Percentiles rank a stretch among this genome's conserved stretches.
phyloP scores from a whole-genome alignment of 1,140 invertebrate genomes.

The Sesamia nonagrioides region DNA sequence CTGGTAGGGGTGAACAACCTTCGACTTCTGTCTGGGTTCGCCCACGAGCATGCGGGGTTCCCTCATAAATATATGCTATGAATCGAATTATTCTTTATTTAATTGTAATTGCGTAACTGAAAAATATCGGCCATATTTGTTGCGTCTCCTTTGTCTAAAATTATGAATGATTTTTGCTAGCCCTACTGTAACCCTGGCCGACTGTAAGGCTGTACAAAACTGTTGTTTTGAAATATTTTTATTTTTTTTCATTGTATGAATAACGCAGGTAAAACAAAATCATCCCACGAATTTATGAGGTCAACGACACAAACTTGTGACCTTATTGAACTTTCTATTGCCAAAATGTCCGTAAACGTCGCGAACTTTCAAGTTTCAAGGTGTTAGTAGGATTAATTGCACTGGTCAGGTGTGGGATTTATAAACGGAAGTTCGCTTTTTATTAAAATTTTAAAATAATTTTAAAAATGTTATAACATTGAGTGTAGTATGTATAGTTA shows the following conservation, averaged over 20 bases:
- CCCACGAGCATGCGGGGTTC: constrained; percentile 65
- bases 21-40: constrained; percentile 67
- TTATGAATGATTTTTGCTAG: background rate
- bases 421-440: too few relatives aligned
- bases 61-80: constrained; percentile 65
- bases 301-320: constrained; percentile 49
- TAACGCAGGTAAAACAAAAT: background rate
- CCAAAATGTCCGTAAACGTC: constrained; percentile 5
- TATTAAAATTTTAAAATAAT: background rate
- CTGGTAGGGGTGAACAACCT: constrained; percentile 87
- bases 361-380: constrained; percentile 37
- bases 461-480: constrained; percentile 24
- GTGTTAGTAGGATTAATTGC: background rate
- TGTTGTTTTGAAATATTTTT: background rate
- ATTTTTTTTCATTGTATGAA: background rate
- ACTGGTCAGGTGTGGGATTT: background rate
- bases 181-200: background rate
- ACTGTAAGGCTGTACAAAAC: background rate
- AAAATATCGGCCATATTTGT: constrained; percentile 66
- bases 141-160: constrained; percentile 69
- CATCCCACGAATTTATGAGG: constrained; percentile 37
- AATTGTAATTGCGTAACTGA: constrained; percentile 78
- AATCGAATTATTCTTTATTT: constrained; percentile 61
- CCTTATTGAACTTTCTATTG: constrained; percentile 52
- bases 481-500: constrained; percentile 50